Conservation (phyloP, 2,797 vertebrate species). For the Remorina albescens region DNA sequence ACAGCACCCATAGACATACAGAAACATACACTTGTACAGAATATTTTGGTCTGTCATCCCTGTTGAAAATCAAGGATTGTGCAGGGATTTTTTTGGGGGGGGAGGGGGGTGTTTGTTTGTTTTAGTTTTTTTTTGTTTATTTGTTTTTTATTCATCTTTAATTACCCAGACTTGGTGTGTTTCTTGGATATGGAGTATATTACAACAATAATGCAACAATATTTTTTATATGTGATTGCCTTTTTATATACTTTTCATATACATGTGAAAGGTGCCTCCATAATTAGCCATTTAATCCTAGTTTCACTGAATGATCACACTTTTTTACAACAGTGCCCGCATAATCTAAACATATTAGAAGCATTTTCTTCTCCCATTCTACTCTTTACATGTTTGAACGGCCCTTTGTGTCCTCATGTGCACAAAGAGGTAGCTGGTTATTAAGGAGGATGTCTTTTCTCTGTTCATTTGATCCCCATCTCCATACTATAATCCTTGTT, state of each 20-base stretch:
- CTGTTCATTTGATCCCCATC: conserved; percentile 77
- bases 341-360: conserved; percentile 42
- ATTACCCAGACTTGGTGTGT: conserved; percentile 8
- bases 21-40: conserved; percentile 33
- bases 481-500: conserved; percentile 76
- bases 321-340: conserved; percentile 18
- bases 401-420: conserved; percentile 58
- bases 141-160: background rate
- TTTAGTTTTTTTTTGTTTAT: too few relatives aligned
- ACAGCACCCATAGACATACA: conserved; percentile 32
- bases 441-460: conserved; percentile 74
- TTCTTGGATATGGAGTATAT: background rate
- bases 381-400: conserved; percentile 53
- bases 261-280: conserved; percentile 2
- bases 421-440: conserved; percentile 69
- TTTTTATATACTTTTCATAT: background rate
- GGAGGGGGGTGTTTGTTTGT: too few relatives aligned
- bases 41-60: conserved; percentile 59
- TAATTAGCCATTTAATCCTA: background rate
- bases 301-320: background rate
- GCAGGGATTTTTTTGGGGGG: too few relatives aligned
- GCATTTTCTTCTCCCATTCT: conserved; percentile 28
- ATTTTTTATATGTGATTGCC: conserved; percentile 13
- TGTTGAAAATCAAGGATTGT: conserved; percentile 27
- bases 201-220: conserved; percentile 10